Base-by-base conservation (phyloP, 2,113 vertebrate genomes). In the Salvelinus alpinus region DNA sequence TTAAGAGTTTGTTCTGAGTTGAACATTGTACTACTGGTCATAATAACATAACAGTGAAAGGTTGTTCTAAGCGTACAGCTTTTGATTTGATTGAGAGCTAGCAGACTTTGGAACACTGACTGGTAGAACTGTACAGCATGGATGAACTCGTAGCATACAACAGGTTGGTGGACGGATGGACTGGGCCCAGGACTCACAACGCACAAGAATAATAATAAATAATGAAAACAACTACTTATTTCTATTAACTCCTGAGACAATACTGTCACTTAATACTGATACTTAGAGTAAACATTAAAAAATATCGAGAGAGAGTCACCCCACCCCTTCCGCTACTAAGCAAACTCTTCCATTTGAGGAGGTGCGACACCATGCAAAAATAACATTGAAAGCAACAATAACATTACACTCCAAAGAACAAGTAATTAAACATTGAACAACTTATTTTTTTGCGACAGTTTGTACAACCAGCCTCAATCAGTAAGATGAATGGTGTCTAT, bases 61-160 rank as follows among this genome's bases (percentile, higher is more conserved):
- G 78, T 68, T 88, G 88, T 89, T 89, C 87, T 85, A 87, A 88
- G 87, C 75, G 1, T 86, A 85, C 88, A 79, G 91, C 90, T 89
- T 88, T 89, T 89, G 90, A 88, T 90, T 92, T 90, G 89, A 91
- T 90, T 90, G 90, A 86, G 85, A 89, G 90, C 84, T 8, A 88
- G 88, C 88, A 88, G 86, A 89, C 86, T 88, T 90, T 81, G 89
- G 85, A 92, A 90, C 90, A 88, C 79, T 44, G 75, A 65, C 84
- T 5, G 73, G 84, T 81, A 81, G 85, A 77, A 6, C 31, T 87
- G 78, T 80, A 88, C 83, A 83, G 84, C 84, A 84, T 82, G 80
- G 70, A 87, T 84, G 82, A 8, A 14, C 59, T 22, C 59, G 5
- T 6, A 22, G 59, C 7, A 9, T 60, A 67, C 86, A 75, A 79